Conservation (phyloP, 2,797 vertebrate species). For the Dicrostonyx torquatus region DNA sequence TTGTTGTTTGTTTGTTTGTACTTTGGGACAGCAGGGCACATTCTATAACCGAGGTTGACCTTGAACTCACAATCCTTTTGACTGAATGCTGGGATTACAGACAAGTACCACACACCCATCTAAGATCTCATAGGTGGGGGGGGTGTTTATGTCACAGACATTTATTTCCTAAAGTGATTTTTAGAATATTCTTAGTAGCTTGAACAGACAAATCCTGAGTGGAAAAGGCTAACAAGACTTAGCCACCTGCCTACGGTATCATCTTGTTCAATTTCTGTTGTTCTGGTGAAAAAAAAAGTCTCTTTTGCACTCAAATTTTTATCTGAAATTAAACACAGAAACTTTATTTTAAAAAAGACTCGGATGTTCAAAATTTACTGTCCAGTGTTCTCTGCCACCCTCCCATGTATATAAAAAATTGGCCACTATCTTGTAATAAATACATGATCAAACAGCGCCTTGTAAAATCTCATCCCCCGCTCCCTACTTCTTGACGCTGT, state of each 20-base stretch:
- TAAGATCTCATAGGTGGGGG: too few species aligned
- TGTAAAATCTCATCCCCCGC: constrained; percentile 15
- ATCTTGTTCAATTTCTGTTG: background rate
- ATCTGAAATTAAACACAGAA: constrained; percentile 8
- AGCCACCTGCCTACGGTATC: background rate
- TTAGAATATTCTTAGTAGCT: background rate
- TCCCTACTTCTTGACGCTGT: background rate
- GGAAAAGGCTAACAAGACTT: background rate
- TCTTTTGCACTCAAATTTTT: background rate
- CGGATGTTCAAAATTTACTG: constrained; percentile 1
- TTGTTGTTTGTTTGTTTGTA: background rate
- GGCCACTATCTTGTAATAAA: background rate
- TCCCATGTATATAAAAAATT: background rate
- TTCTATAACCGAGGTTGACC: background rate
- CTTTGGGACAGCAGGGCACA: background rate
- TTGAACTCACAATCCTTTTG: background rate
- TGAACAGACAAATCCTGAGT: background rate
- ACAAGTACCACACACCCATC: background rate
- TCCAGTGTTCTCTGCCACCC: background rate
- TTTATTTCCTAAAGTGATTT: constrained; percentile 30
- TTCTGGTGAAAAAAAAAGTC: background rate
- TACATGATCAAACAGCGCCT: background rate
- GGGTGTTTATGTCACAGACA: background rate
- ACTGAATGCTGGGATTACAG: background rate
- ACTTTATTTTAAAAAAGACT: background rate